These are phyloP conservation scores for Diloba caeruleocephala DNA, from an alignment of 2,888 invertebrate genomes.

Conservation along the genomic window DNA sequence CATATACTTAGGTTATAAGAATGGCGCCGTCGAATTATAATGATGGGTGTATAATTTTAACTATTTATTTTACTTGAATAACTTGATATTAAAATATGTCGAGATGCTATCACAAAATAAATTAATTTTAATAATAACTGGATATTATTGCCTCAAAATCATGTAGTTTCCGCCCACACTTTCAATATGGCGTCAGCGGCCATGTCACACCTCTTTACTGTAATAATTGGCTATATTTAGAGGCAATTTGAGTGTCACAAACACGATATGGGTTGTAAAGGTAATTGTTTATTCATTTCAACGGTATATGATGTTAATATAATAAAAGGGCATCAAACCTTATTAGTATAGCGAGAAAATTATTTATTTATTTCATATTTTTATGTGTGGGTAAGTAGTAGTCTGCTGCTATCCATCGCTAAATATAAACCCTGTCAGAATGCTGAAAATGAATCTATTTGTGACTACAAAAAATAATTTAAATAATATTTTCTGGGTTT, in stretches of 20 bases:
- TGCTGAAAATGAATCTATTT: no score
- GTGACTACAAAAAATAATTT: no score
- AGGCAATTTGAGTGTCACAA: constrained; percentile 37
- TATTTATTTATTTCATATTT: not conserved
- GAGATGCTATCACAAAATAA: constrained; percentile 1
- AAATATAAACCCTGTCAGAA: no score
- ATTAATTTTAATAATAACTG: constrained; percentile 1
- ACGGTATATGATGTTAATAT: constrained; percentile 26
- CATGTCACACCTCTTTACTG: constrained; percentile 10
- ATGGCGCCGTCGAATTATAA: not conserved
- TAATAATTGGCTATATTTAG: constrained; percentile 26
- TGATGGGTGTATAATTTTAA: constrained; percentile 7
- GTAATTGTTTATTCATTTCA: constrained; percentile 43
- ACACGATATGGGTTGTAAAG: constrained; percentile 26
- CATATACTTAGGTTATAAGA: not conserved
- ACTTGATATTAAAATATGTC: constrained; percentile 16
- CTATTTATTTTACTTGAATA: constrained; percentile 17
- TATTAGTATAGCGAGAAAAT: constrained; percentile 10
- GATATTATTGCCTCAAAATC: constrained; percentile 7
- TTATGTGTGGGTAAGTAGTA: no score
- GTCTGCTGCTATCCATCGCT: no score
- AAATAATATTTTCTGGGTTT: no score
- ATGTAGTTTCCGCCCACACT: constrained; percentile 25
- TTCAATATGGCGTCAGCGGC: constrained; percentile 21
- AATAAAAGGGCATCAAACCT: constrained; percentile 24